Conservation (phyloP, 2,888 invertebrate genomes). For the Amblyjoppa fuscipennis region DNA sequence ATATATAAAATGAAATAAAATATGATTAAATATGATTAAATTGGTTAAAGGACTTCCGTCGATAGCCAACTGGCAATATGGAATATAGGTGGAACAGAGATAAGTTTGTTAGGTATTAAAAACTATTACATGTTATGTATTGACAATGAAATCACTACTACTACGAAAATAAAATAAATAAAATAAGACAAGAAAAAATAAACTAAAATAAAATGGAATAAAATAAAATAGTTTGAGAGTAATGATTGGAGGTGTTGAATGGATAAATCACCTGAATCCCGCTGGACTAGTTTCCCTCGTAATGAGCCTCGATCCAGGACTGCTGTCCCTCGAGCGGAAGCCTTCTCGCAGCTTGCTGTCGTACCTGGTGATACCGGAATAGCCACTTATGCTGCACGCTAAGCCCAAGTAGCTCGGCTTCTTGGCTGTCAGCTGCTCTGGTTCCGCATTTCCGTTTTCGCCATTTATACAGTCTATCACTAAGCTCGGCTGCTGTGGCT, state of each 20-base stretch:
- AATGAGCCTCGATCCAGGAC: slow-evolving; percentile 83
- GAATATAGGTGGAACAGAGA: no score
- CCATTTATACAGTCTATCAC: slow-evolving; percentile 67
- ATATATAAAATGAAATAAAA: not conserved
- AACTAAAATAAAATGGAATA: not conserved
- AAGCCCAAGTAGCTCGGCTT: slow-evolving; percentile 95
- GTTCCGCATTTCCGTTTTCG: slow-evolving; percentile 66
- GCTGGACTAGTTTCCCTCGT: slow-evolving; percentile 83
- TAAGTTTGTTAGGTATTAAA: no score
- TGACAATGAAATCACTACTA: not conserved
- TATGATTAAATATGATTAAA: no score
- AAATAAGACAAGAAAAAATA: no score
- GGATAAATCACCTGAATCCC: slow-evolving; percentile 79
- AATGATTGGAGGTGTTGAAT: no score
- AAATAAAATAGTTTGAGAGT: not conserved
- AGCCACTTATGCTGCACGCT: slow-evolving; percentile 96
- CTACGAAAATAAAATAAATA: not conserved
- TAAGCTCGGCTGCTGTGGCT: slow-evolving; percentile 60
- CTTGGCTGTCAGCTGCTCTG: slow-evolving; percentile 85
- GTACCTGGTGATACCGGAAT: slow-evolving; percentile 94
- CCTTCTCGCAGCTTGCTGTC: slow-evolving; percentile 93
- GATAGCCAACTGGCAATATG: not conserved
- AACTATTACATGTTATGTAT: no score
- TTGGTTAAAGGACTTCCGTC: no score
- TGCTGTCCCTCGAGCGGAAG: slow-evolving; percentile 84